These are phyloP conservation scores for Halcyon malimbica DNA, from an alignment of 2,113 vertebrate species.

Conservation along the genomic window DNA sequence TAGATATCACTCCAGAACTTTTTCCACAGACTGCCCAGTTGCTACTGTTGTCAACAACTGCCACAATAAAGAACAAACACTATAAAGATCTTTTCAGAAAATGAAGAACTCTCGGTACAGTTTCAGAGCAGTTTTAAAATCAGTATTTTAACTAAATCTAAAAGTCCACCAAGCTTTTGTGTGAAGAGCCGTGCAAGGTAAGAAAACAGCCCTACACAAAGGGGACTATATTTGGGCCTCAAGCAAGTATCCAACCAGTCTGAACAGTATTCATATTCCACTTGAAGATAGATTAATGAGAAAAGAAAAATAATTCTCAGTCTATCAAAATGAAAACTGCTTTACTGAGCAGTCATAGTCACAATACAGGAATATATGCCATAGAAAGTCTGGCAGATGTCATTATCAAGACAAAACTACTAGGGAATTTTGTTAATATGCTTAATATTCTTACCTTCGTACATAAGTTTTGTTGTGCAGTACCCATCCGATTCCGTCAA, in stretches of 20 bases:
- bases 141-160: background rate
- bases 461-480: conserved; percentile 91
- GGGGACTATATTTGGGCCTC: background rate
- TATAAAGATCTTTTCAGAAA: background rate
- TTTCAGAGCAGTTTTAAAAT: background rate
- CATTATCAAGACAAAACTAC: background rate
- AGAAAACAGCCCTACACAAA: background rate
- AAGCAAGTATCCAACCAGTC: background rate
- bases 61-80: background rate
- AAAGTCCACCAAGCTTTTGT: background rate
- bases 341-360: background rate
- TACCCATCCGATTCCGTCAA: conserved; percentile 82
- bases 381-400: background rate
- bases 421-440: background rate
- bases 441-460: conserved; percentile 84
- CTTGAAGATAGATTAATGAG: background rate
- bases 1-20: conserved; percentile 92
- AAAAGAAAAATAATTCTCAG: background rate
- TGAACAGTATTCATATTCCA: background rate
- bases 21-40: conserved; percentile 98
- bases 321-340: background rate
- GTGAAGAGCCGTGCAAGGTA: background rate
- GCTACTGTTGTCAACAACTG: conserved; percentile 97
- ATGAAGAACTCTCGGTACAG: background rate
- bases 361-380: background rate